These are phyloP conservation scores for Andricus quercusramuli DNA, from an alignment of 2,888 invertebrate species.

Conservation along the genomic window DNA sequence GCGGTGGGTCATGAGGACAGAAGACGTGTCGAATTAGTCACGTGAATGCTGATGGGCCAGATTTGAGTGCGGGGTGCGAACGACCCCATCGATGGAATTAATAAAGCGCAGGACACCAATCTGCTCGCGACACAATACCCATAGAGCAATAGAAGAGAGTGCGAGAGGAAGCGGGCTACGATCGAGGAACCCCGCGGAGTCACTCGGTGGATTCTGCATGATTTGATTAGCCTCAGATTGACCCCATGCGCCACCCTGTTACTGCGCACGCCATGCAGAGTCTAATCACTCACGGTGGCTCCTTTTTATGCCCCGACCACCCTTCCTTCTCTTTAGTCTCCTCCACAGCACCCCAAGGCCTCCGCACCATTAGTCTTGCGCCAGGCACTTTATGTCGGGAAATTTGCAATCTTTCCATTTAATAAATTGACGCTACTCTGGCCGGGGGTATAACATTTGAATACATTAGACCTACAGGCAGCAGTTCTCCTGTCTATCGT, in stretches of 20 bases:
- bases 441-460: slow-evolving; percentile 74
- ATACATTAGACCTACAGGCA: slow-evolving; percentile 70
- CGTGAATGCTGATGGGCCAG: slow-evolving; percentile 64
- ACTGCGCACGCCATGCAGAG: slow-evolving; percentile 62
- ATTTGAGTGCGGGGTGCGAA: slow-evolving; percentile 62
- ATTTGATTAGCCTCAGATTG: slow-evolving; percentile 79
- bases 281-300: slow-evolving; percentile 70
- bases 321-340: slow-evolving; percentile 52
- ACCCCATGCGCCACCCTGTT: slow-evolving; percentile 70
- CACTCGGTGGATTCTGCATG: slow-evolving; percentile 70
- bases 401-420: slow-evolving; percentile 79
- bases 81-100: slow-evolving; percentile 74
- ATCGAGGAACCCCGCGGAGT: slow-evolving; percentile 57
- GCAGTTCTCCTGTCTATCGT: slow-evolving; percentile 55
- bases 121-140: slow-evolving; percentile 64
- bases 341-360: slow-evolving; percentile 59
- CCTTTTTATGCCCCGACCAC: slow-evolving; percentile 63
- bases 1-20: slow-evolving; percentile 57
- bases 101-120: slow-evolving; percentile 76
- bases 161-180: slow-evolving; percentile 52
- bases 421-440: slow-evolving; percentile 75
- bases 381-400: slow-evolving; percentile 77
- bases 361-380: slow-evolving; percentile 75
- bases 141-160: slow-evolving; percentile 52
- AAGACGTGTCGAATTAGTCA: slow-evolving; percentile 64